These are phyloP conservation scores for Nyctalus aviator DNA, from an alignment of 2,797 vertebrate genomes.

Conservation along the genomic window DNA sequence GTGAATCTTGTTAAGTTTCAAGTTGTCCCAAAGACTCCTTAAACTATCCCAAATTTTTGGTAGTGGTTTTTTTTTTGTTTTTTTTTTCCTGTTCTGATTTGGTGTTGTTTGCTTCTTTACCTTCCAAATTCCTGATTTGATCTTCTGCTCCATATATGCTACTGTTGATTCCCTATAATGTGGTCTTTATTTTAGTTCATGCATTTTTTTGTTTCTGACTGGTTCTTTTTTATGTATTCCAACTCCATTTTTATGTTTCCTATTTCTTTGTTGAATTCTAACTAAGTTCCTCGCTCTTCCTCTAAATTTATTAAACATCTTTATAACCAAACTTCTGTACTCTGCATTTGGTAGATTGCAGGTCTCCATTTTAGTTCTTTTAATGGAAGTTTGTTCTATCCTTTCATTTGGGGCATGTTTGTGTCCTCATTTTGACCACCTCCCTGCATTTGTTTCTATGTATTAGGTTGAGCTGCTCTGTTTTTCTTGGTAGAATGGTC, in stretches of 20 bases:
- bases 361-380: neutral
- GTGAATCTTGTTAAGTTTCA: neutral
- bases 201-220: neutral
- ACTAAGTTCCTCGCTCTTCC: neutral
- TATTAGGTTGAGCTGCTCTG: neutral
- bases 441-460: neutral
- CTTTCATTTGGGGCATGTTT: neutral
- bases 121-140: neutral
- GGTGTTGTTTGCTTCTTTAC: neutral
- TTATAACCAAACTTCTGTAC: neutral
- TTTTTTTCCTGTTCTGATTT: neutral
- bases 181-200: neutral
- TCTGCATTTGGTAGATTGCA: neutral
- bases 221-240: neutral
- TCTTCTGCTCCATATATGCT: neutral
- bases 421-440: neutral
- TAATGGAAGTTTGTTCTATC: neutral
- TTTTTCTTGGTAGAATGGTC: neutral
- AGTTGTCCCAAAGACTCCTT: neutral
- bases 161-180: neutral
- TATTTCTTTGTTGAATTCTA: neutral
- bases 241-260: neutral
- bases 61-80: no score
- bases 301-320: neutral
- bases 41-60: neutral